Conservation (phyloP, 2,113 vertebrate species). For the Sylvia atricapilla region DNA sequence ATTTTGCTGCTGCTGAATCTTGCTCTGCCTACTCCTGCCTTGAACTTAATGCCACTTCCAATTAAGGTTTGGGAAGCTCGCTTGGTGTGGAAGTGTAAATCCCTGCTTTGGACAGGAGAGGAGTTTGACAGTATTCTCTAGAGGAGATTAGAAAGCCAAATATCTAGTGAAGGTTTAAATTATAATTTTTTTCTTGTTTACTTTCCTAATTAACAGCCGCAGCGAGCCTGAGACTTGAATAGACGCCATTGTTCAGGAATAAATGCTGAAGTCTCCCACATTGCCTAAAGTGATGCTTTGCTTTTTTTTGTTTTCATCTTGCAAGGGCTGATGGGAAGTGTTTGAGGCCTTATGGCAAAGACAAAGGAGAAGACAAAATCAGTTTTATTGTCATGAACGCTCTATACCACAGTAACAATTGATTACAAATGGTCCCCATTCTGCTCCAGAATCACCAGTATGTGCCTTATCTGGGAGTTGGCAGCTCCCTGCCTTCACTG, state of each 20-base stretch:
- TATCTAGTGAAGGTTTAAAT: not conserved
- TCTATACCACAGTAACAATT: not conserved
- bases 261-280: not conserved
- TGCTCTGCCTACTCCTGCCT: not conserved
- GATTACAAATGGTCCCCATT: not conserved
- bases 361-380: not conserved
- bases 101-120: not conserved
- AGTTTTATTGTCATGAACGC: not conserved
- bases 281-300: not conserved
- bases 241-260: not conserved
- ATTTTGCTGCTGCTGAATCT: not conserved
- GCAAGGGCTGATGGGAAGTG: not conserved
- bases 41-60: conserved; percentile 18
- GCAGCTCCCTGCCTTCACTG: not conserved
- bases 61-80: not conserved
- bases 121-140: not conserved
- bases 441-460: not conserved
- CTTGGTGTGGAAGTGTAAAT: not conserved
- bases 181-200: not conserved
- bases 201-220: not conserved
- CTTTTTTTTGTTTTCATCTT: not conserved
- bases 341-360: not conserved
- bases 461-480: fast-evolving
- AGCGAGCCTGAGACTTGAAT: not conserved
- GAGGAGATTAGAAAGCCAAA: conserved; percentile 10